phyloP scores from a whole-genome alignment of 2,888 invertebrate species.

The Drosophila paucipuncta region DNA sequence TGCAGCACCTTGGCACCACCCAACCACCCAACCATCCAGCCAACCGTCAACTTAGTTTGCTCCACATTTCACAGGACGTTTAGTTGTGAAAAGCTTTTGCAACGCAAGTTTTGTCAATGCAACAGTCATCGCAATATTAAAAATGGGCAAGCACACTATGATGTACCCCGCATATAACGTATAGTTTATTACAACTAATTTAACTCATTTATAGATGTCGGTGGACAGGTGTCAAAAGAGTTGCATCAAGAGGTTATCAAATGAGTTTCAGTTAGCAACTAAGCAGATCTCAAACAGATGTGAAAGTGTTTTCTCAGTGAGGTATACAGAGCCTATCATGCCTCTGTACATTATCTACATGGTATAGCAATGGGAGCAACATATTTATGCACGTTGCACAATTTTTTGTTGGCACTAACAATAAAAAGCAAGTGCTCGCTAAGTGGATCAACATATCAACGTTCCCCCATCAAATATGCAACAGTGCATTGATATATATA shows the following conservation, averaged over 20 bases:
- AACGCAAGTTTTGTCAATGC: constrained; percentile 35
- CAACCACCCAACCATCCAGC: background rate
- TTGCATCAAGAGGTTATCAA: background rate
- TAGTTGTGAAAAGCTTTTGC: constrained; percentile 37
- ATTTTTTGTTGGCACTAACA: constrained; percentile 36
- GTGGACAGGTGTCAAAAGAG: background rate
- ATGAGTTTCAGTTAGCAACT: background rate
- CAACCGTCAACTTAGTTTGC: constrained; percentile 29
- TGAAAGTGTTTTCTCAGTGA: background rate
- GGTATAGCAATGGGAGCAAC: constrained; percentile 26
- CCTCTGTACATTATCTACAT: background rate
- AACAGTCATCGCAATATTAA: background rate
- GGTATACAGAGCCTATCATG: background rate
- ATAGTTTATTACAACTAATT: background rate
- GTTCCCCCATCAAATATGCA: constrained; percentile 45
- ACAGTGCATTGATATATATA: constrained; percentile 5
- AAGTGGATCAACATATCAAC: constrained; percentile 64
- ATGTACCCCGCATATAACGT: constrained; percentile 14
- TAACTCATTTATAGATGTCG: background rate
- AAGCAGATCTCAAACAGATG: background rate
- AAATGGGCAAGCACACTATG: background rate
- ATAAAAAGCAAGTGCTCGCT: constrained; percentile 51
- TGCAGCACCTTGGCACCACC: background rate
- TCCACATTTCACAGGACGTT: constrained; percentile 34
- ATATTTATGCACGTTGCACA: constrained; percentile 33